Base-by-base conservation (phyloP, 2,797 vertebrate species). In the Crenichthys baileyi region DNA sequence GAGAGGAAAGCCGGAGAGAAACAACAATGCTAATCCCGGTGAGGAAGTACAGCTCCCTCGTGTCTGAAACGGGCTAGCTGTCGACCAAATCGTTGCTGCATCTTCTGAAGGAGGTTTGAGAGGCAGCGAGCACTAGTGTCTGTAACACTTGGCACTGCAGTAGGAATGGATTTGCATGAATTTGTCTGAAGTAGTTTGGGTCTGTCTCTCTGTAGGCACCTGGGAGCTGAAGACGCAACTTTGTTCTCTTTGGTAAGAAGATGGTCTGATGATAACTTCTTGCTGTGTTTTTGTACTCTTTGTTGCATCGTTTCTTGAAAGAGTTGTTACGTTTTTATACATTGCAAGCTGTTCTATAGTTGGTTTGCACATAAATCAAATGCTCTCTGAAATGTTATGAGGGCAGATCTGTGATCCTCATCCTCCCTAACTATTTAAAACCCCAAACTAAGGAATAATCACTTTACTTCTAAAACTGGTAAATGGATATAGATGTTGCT, bases 11-110 rank as follows among this genome's bases (percentile, higher is more conserved):
- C 70, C 48, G 8, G 74, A 65, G 65, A 70, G 74, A 67, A 81
- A 83, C 81, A 88, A 93, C 91, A 92, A 88, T 89, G 85, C 83
- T 50, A 68, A 85, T 76, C 84, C 83, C 12, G 26, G 73, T 2
- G 81, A 89, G 85, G 88, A 94, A 93, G 90, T 81, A 41, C 85
- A 77, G 88, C 87, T 87, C 89, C 86, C 88, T 88, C 70, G 82
- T 91, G 91, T 93, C 88, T 87, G 85, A 86, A 87, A 83, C 88
- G 81, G 77, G 82, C 81, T 83, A n/a, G 74, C 36, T 78, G 87
- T 89, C 85, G 72, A 63, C 65, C 70, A 39, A 79, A 73, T 90
- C 91, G 87, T 87, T 89, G 90, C 89, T 94, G 89, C 90, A 88
- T 92, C 87, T 89, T 89, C 89, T 87, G 89, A 92, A 88, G 73